A percentile compares a stretch with the other conserved stretches of the same genome.
Evolutionary conservation across 2,113 vertebrate species (phyloP).

Genomic region (Agapornis roseicollis): DNA sequence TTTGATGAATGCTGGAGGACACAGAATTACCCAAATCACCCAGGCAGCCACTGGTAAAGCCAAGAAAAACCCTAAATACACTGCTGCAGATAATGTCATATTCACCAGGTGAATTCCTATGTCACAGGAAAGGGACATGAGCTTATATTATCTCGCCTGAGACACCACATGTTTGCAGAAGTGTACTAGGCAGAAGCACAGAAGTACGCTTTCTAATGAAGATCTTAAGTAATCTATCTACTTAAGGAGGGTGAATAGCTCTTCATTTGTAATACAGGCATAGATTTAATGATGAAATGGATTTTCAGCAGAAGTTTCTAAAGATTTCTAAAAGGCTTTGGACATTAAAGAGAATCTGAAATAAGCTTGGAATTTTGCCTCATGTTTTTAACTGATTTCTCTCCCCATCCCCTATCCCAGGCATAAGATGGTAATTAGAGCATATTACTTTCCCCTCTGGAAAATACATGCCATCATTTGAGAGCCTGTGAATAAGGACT

Average conservation of each 20-base stretch:
- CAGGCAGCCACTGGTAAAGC: background rate
- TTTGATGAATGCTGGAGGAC: background rate
- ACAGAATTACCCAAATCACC: background rate
- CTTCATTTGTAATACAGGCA: background rate
- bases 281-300: background rate
- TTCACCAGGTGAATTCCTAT: background rate
- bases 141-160: background rate
- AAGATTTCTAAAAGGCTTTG: constrained; percentile 29
- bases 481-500: background rate
- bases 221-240: background rate
- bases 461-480: background rate
- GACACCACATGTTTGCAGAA: background rate
- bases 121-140: background rate
- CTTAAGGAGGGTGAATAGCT: background rate
- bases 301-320: background rate
- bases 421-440: background rate
- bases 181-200: background rate
- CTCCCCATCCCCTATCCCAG: background rate
- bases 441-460: background rate
- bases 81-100: background rate
- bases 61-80: background rate
- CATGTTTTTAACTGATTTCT: background rate
- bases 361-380: background rate
- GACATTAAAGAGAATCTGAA: constrained; percentile 12
- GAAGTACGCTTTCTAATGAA: background rate